phyloP scores from a whole-genome alignment of 2,888 invertebrate species.

The Ceriagrion tenellum region DNA sequence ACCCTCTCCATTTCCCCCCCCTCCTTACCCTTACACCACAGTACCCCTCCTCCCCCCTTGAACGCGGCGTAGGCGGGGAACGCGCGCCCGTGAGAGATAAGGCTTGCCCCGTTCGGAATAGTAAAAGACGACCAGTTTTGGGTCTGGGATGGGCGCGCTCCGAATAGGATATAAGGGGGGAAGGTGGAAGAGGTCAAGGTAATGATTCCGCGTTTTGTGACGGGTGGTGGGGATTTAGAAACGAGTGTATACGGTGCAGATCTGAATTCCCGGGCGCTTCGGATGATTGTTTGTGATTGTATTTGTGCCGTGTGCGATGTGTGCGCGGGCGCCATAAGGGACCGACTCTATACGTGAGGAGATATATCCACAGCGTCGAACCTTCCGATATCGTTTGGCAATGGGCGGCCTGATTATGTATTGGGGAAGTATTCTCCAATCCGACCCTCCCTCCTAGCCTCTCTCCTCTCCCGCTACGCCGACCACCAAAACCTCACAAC shows the following conservation, averaged over 20 bases:
- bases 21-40: too few relatives aligned
- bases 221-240: too few relatives aligned
- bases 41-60: too few relatives aligned
- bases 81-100: not conserved
- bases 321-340: not conserved
- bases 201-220: not conserved
- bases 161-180: not conserved
- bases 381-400: constrained; percentile 25
- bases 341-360: not conserved
- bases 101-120: not conserved
- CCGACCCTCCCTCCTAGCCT: not conserved
- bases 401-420: constrained; percentile 39
- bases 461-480: not conserved
- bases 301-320: not conserved
- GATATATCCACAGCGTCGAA: constrained; percentile 28
- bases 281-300: constrained; percentile 14
- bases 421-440: not conserved
- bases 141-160: not conserved
- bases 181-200: not conserved
- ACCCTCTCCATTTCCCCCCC: not conserved
- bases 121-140: not conserved
- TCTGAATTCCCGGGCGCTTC: not conserved
- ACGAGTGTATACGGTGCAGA: not conserved
- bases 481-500: not conserved
- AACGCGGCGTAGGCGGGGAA: not conserved